A percentile compares a stretch with the other conserved stretches of the same genome.
Conservation (phyloP, 1,140 invertebrate genomes). For the Conopomorpha cramerella region DNA sequence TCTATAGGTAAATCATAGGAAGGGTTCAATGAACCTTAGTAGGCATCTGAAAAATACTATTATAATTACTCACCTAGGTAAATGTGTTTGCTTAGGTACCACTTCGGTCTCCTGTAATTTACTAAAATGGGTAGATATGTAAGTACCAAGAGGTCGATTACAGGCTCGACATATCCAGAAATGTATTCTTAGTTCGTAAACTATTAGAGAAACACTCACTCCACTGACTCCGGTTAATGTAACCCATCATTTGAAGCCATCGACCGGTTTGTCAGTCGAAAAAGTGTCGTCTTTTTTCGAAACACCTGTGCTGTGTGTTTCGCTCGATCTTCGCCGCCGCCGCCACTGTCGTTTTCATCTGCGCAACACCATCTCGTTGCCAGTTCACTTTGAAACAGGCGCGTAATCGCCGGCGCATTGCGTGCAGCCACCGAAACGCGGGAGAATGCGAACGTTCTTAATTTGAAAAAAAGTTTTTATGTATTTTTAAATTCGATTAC, state of each 20-base stretch:
- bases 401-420: not conserved
- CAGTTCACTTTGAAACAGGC: not conserved
- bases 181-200: not conserved
- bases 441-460: too few relatives aligned
- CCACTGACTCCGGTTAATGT: not conserved
- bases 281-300: not conserved
- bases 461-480: constrained; percentile 9
- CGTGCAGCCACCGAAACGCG: too few relatives aligned
- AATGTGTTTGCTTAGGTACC: not conserved
- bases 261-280: not conserved
- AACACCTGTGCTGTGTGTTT: not conserved
- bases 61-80: not conserved
- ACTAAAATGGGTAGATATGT: too few relatives aligned
- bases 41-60: too few relatives aligned
- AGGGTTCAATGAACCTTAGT: too few relatives aligned
- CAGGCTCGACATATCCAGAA: too few relatives aligned
- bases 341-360: too few relatives aligned
- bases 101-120: too few relatives aligned
- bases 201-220: not conserved
- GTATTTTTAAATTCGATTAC: constrained; percentile 33
- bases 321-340: not conserved
- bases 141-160: too few relatives aligned
- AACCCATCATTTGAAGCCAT: not conserved
- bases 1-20: too few relatives aligned
- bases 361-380: not conserved